Conservation (phyloP, 1,140 invertebrate species). For the Solenopsis invicta region DNA sequence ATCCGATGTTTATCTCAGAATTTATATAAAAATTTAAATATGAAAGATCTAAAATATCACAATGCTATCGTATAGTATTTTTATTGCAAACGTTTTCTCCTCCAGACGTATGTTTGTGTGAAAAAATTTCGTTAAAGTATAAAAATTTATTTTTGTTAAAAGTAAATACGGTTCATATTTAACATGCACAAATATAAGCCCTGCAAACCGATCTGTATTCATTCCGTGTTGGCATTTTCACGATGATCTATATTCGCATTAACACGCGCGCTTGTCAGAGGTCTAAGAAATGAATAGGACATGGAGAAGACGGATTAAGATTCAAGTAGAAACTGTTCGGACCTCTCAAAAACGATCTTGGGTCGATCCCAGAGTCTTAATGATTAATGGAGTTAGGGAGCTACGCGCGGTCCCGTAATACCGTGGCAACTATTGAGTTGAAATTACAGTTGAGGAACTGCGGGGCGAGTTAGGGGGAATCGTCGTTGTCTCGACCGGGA, state of each 20-base stretch:
- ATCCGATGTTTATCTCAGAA: not conserved
- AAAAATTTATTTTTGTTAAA: not conserved
- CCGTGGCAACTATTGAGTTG: constrained; percentile 78
- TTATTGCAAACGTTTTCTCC: not conserved
- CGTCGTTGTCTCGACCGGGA: constrained; percentile 60
- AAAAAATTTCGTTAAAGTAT: not conserved
- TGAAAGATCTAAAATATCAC: not conserved
- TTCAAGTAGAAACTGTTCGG: constrained; percentile 66
- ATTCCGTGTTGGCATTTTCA: not conserved
- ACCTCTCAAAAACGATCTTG: constrained; percentile 71
- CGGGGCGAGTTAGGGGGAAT: constrained; percentile 63
- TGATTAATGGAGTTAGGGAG: constrained; percentile 79
- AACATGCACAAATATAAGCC: not conserved
- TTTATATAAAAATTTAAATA: constrained; percentile 15
- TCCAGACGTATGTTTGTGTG: not conserved
- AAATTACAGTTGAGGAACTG: constrained; percentile 81
- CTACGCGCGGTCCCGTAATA: constrained; percentile 74
- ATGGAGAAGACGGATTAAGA: constrained; percentile 67
- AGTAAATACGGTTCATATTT: constrained; percentile 10
- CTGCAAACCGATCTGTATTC: not conserved
- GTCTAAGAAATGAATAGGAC: constrained; percentile 20
- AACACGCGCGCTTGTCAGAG: constrained; percentile 1
- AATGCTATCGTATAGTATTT: not conserved
- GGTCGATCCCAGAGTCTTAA: constrained; percentile 71
- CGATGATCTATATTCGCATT: constrained; percentile 15